Percentiles rank a stretch among this genome's conserved stretches.
phyloP scores from a whole-genome alignment of 2,797 vertebrate genomes.

The Myotis daubentonii region DNA sequence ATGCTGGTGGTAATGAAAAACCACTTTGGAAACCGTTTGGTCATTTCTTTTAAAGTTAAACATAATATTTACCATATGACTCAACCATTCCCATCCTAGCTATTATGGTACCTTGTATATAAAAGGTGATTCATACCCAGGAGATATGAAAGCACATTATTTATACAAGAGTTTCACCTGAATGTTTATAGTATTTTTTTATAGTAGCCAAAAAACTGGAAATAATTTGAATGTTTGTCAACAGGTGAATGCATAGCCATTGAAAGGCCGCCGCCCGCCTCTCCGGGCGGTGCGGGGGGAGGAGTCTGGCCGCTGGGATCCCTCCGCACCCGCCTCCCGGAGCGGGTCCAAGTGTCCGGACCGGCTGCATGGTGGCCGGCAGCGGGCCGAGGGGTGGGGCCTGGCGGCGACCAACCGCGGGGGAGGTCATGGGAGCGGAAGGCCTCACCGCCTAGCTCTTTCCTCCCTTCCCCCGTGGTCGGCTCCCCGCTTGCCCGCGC shows the following conservation, averaged over 20 bases:
- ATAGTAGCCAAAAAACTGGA: neutral
- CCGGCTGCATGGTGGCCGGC: no score
- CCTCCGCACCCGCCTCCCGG: no score
- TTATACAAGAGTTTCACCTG: neutral
- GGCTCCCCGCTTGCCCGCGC: no score
- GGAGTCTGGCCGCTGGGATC: no score
- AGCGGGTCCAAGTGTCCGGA: no score
- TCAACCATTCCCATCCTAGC: neutral
- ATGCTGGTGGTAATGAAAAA: neutral
- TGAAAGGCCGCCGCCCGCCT: no score
- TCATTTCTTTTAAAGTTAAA: constrained; percentile 22
- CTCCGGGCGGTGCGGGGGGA: no score
- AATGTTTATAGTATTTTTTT: neutral
- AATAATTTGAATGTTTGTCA: neutral
- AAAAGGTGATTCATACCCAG: neutral
- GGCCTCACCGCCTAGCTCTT: no score
- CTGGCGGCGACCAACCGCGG: no score
- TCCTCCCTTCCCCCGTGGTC: no score
- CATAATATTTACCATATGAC: neutral
- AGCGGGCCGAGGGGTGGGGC: no score
- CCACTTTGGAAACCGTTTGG: neutral
- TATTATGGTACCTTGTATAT: neutral
- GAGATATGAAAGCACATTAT: neutral
- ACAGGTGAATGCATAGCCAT: neutral
- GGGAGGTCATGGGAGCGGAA: no score